Evolutionary conservation across 2,888 invertebrate genomes (phyloP).

Genomic region (Andrena marginata): DNA sequence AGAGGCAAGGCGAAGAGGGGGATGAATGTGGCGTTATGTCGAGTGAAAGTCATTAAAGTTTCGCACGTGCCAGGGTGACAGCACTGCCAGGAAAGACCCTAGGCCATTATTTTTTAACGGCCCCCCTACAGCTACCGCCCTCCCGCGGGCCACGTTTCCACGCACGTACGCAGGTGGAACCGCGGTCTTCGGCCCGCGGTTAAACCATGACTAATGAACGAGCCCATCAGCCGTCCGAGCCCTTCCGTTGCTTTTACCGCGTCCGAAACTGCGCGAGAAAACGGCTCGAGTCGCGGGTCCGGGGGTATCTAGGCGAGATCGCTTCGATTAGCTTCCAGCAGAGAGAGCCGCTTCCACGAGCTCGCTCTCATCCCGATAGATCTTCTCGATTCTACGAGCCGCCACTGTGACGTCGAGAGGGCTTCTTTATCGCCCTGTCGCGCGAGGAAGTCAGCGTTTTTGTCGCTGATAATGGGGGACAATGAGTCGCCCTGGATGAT

Average conservation of each 20-base stretch:
- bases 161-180: slow-evolving; percentile 18
- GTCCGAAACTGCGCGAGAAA: slow-evolving; percentile 23
- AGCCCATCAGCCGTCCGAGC: slow-evolving; percentile 49
- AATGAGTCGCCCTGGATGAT: not conserved
- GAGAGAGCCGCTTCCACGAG: not conserved
- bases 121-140: slow-evolving; percentile 58
- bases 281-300: slow-evolving; percentile 28
- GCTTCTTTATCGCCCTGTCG: slow-evolving; percentile 21
- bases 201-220: slow-evolving; percentile 75
- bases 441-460: slow-evolving; percentile 18
- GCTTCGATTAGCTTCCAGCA: slow-evolving; percentile 14
- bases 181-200: slow-evolving; percentile 60
- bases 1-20: slow-evolving; percentile 2
- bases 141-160: slow-evolving; percentile 1
- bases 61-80: slow-evolving; percentile 72
- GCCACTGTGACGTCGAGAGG: not conserved
- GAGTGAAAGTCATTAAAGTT: slow-evolving; percentile 76
- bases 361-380: slow-evolving; percentile 5
- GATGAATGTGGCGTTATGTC: slow-evolving; percentile 54
- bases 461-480: slow-evolving; percentile 3
- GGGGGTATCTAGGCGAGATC: slow-evolving; percentile 9
- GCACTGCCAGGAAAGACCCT: slow-evolving; percentile 59
- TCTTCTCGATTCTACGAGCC: not conserved
- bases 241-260: slow-evolving; percentile 43
- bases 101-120: slow-evolving; percentile 76